Conservation (phyloP, 1,140 invertebrate species). For the Babylonia areolata region DNA sequence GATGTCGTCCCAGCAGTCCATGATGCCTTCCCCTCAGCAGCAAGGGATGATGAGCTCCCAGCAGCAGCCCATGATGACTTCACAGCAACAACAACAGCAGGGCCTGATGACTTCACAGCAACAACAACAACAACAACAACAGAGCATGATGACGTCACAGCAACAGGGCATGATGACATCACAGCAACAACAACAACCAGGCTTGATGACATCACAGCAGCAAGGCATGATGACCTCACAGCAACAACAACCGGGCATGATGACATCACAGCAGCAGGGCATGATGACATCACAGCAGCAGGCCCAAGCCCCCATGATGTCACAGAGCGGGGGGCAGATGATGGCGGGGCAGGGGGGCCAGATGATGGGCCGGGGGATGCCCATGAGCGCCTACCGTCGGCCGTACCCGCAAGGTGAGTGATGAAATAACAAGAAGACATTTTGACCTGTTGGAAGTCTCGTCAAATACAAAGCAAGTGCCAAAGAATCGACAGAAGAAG, state of each 20-base stretch:
- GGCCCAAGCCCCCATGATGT: constrained; percentile 57
- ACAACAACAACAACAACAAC: constrained; percentile 47
- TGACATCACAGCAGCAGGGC: constrained; percentile 53
- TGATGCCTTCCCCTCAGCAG: constrained; percentile 60
- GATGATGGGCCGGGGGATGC: constrained; percentile 36
- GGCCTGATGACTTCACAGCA: constrained; percentile 50
- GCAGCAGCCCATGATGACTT: constrained; percentile 50
- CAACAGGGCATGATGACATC: constrained; percentile 47
- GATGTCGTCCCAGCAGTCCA: constrained; percentile 52
- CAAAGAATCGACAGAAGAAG: too few relatives aligned
- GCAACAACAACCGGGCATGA: constrained; percentile 50
- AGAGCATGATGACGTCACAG: constrained; percentile 52
- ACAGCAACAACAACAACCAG: constrained; percentile 47
- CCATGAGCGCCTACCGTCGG: constrained; percentile 34
- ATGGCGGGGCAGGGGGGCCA: constrained; percentile 42
- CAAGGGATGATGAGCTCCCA: constrained; percentile 54
- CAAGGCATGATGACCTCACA: constrained; percentile 52
- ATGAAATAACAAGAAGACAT: too few relatives aligned
- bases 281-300: constrained; percentile 46
- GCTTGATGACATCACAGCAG: constrained; percentile 49
- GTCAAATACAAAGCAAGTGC: too few relatives aligned
- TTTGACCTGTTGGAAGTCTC: too few relatives aligned
- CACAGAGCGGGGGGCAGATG: constrained; percentile 47
- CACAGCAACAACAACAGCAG: constrained; percentile 56
- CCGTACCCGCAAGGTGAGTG: constrained; percentile 33